Conservation (phyloP, 2,888 invertebrate species). For the Pimpla rufipes region DNA sequence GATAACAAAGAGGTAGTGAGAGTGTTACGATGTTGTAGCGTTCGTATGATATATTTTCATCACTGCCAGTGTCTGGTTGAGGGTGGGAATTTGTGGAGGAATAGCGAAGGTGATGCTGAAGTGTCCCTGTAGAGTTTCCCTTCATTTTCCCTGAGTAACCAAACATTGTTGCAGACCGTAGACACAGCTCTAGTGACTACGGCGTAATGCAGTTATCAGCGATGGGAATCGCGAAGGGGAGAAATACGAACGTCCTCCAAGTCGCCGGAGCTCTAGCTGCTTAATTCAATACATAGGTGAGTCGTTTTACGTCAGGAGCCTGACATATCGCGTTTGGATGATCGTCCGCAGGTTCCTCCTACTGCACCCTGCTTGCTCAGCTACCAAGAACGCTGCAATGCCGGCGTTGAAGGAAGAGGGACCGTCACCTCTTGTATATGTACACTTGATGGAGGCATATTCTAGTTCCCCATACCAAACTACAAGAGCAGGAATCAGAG, state of each 20-base stretch:
- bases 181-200: conserved; percentile 5
- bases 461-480: conserved; percentile 43
- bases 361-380: conserved; percentile 31
- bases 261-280: conserved; percentile 50
- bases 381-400: conserved; percentile 48
- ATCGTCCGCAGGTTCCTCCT: conserved; percentile 61
- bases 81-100: no score
- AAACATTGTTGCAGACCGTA: conserved; percentile 1
- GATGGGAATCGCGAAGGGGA: conserved; percentile 55
- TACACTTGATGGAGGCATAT: conserved; percentile 47
- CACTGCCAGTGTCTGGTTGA: no score
- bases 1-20: background rate
- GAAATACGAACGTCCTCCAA: conserved; percentile 64
- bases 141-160: conserved; percentile 19
- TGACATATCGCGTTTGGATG: conserved; percentile 69
- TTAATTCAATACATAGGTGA: conserved; percentile 66
- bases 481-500: conserved; percentile 10
- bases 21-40: background rate
- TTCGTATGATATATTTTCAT: background rate
- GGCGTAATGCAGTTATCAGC: conserved; percentile 59
- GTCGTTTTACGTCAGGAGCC: conserved; percentile 67
- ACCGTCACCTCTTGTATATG: conserved; percentile 34
- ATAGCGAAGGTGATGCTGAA: no score
- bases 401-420: conserved; percentile 34
- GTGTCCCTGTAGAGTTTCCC: conserved; percentile 39